Evolutionary conservation across 2,888 invertebrate genomes (phyloP), one percentile per base, ranked within the genome.

Genomic region (Limulus polyphemus): DNA sequence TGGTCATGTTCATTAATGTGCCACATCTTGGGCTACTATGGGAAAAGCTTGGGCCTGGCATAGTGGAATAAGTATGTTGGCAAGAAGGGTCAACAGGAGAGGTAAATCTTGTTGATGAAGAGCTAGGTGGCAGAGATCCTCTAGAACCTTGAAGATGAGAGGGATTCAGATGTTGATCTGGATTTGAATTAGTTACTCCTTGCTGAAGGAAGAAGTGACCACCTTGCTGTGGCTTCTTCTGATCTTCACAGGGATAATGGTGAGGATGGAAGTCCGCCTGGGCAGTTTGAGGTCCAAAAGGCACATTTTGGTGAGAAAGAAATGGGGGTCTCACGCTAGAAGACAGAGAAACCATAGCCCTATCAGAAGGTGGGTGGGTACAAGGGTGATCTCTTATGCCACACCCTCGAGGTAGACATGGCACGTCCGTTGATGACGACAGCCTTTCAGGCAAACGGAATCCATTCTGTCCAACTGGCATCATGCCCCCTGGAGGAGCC

Each of bases 71-170:
- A 48, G 70, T 64, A 65, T 81, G 82, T 59, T 81, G 80, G 64
- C 81, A 74, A 69, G 80, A 80, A 61, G 81, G 79, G 71, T 84
- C 85, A 10, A 83, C 83, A 2, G 86, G 86, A 48, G 86, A 86
- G 75, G 85, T 84, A 12, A 85, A 76, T 49, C 84, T 83, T 46
- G 85, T 83, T 14, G 86, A 85, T 56, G 86, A 81, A 1, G 86
- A 84, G 63, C 83, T 83, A 10, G 71, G 71, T 72, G 85, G 84
- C 71, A 84, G 81, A 52, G 86, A 58, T 59, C 67, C 85, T 64
- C 86, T 80, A 57, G 83, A 84, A 32, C 85, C 84, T 73, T 84
- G 85, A 75, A 86, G 86, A 76, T 85, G 85, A 51, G 86, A 86
- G 13, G 87, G 87, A 17, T 87, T 87, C n/a, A 87, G 87, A 10